These are phyloP conservation scores for Metaphire vulgaris DNA, from an alignment of 1,140 invertebrate species.

Conservation along the genomic window DNA sequence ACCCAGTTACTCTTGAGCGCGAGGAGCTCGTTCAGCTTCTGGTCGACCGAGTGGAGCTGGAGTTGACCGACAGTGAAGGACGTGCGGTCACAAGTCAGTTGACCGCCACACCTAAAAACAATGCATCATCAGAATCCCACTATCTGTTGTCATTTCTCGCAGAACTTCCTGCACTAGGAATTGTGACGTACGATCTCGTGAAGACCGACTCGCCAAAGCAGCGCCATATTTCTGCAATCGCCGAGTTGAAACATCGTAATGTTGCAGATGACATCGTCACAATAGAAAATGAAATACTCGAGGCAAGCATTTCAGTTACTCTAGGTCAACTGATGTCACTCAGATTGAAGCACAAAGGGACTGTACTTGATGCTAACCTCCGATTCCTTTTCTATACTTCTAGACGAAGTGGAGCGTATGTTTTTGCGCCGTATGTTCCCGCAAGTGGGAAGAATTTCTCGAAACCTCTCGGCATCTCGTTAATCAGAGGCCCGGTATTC, in stretches of 20 bases:
- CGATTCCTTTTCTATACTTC: constrained; percentile 57
- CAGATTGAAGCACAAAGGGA: constrained; percentile 35
- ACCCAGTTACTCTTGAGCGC: constrained; percentile 67
- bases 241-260: too few relatives aligned
- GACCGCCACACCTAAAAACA: constrained; percentile 67
- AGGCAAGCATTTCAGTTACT: constrained; percentile 60
- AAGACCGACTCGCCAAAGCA: background rate
- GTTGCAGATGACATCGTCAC: background rate
- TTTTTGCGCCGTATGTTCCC: constrained; percentile 50
- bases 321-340: constrained; percentile 35
- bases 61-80: constrained; percentile 63
- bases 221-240: too few relatives aligned
- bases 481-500: constrained; percentile 56
- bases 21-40: constrained; percentile 68
- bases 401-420: constrained; percentile 28
- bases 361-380: constrained; percentile 53
- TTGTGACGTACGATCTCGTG: background rate
- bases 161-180: constrained; percentile 57
- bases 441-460: constrained; percentile 63
- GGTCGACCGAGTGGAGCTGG: constrained; percentile 64
- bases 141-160: constrained; percentile 74
- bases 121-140: too few relatives aligned
- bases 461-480: constrained; percentile 49
- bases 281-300: constrained; percentile 56
- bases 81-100: constrained; percentile 64